These are phyloP conservation scores for Mongoloraphidia duomilia DNA, from an alignment of 2,888 invertebrate species.

Conservation along the genomic window DNA sequence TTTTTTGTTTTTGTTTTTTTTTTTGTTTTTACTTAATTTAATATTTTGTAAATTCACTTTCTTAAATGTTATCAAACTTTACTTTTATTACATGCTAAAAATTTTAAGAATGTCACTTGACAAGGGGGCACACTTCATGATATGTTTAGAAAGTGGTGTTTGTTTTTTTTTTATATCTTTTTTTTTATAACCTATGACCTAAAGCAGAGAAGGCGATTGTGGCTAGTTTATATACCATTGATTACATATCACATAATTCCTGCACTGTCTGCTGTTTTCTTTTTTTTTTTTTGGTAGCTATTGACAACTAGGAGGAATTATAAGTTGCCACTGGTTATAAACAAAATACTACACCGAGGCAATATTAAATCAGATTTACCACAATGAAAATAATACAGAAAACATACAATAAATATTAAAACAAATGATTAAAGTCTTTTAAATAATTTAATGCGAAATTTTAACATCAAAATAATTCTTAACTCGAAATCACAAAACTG, in stretches of 20 bases:
- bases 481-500: too few species aligned
- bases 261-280: not conserved
- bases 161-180: slow-evolving; percentile 37
- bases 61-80: slow-evolving; percentile 34
- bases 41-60: slow-evolving; percentile 29
- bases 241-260: slow-evolving; percentile 25
- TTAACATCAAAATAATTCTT: too few species aligned
- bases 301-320: too few species aligned
- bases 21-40: slow-evolving; percentile 1
- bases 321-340: too few species aligned
- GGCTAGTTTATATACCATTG: slow-evolving; percentile 31
- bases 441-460: too few species aligned
- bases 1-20: not conserved
- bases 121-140: slow-evolving; percentile 65
- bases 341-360: too few species aligned
- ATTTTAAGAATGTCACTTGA: slow-evolving; percentile 41
- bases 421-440: too few species aligned
- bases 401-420: too few species aligned
- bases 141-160: slow-evolving; percentile 65
- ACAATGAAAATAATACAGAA: too few species aligned
- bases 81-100: slow-evolving; percentile 29
- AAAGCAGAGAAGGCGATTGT: slow-evolving; percentile 39
- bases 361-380: too few species aligned
- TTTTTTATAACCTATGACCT: slow-evolving; percentile 29
- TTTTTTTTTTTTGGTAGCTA: too few species aligned